Evolutionary conservation across 2,888 invertebrate species (phyloP).

Genomic region (Pollenia angustigena): DNA sequence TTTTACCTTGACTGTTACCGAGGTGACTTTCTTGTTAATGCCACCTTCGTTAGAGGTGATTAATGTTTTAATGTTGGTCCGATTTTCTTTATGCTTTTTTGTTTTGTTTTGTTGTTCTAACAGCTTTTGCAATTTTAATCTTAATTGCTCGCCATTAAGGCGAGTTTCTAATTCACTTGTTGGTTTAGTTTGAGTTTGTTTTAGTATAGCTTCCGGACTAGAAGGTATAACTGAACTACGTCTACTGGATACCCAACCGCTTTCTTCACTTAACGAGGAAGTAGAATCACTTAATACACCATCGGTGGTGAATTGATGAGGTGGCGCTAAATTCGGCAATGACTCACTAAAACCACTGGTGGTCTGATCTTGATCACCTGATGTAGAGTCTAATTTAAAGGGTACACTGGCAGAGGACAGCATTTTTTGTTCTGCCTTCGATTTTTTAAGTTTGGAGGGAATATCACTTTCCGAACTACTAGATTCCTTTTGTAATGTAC

Average conservation of each 20-base stretch:
- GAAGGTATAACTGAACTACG: conserved; percentile 87
- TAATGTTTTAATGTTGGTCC: conserved; percentile 76
- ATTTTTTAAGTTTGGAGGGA: conserved; percentile 85
- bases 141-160: conserved; percentile 88
- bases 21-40: conserved; percentile 81
- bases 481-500: conserved; percentile 81
- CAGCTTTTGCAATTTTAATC: conserved; percentile 88
- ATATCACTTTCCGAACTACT: conserved; percentile 86
- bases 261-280: conserved; percentile 91
- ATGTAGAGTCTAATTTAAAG: conserved; percentile 86
- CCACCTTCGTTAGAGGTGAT: conserved; percentile 75
- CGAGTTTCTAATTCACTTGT: conserved; percentile 80
- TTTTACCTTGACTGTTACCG: conserved; percentile 80
- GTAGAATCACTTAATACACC: conserved; percentile 86
- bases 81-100: conserved; percentile 74
- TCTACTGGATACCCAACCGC: conserved; percentile 94
- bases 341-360: conserved; percentile 88
- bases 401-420: conserved; percentile 87
- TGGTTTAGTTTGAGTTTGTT: conserved; percentile 75
- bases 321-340: conserved; percentile 89
- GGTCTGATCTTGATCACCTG: conserved; percentile 79
- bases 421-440: conserved; percentile 80
- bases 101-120: conserved; percentile 81
- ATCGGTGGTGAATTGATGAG: conserved; percentile 86
- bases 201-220: conserved; percentile 85